phyloP scores from a whole-genome alignment of 2,113 vertebrate genomes.

The Chaetorhynchus papuensis region DNA sequence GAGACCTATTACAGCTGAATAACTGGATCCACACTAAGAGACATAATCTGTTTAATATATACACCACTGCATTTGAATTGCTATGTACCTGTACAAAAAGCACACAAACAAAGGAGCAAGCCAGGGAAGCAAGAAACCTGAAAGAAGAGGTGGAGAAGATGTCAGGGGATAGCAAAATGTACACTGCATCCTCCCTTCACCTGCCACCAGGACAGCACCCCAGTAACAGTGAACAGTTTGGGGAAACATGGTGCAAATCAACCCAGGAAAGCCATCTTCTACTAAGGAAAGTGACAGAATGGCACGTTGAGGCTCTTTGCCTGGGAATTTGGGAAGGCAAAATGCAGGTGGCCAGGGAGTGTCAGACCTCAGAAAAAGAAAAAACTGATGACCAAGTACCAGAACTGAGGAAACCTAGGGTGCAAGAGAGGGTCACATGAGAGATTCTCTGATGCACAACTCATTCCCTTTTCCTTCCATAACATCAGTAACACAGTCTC shows the following conservation, averaged over 20 bases:
- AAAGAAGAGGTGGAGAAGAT: neutral
- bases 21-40: neutral
- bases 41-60: neutral
- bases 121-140: neutral
- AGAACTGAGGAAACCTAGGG: neutral
- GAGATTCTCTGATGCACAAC: neutral
- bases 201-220: neutral
- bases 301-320: fast-evolving
- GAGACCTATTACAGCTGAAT: neutral
- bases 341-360: neutral
- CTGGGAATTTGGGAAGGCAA: neutral
- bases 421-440: neutral
- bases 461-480: neutral
- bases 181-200: neutral
- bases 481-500: neutral
- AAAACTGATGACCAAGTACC: neutral
- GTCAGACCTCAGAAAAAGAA: neutral
- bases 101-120: neutral
- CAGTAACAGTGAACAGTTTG: neutral
- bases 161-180: neutral
- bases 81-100: neutral
- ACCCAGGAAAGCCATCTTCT: neutral
- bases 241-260: neutral
- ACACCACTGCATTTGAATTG: neutral
- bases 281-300: neutral